phyloP scores from a whole-genome alignment of 2,888 invertebrate species.

The Ophioninae sp. region DNA sequence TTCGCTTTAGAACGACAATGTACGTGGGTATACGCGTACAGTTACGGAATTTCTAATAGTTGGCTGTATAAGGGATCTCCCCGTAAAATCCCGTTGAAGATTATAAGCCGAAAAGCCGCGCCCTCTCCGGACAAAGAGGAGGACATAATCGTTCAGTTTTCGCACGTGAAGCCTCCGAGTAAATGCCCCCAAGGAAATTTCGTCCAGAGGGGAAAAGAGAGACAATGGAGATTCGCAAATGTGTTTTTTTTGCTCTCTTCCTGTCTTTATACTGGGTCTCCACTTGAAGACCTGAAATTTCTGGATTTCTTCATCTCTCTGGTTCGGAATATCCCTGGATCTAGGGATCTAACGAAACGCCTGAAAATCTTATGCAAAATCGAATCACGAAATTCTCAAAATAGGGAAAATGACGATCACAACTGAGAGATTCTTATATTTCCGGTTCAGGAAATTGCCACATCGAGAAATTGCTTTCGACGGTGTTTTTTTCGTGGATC shows the following conservation, averaged over 20 bases:
- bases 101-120: slow-evolving; percentile 46
- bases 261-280: slow-evolving; percentile 1
- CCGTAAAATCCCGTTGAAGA: slow-evolving; percentile 42
- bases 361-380: slow-evolving; percentile 46
- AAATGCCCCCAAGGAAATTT: slow-evolving; percentile 48
- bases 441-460: not conserved
- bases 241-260: not conserved
- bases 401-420: slow-evolving; percentile 17
- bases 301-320: slow-evolving; percentile 32
- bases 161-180: slow-evolving; percentile 15
- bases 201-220: slow-evolving; percentile 13
- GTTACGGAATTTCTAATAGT: slow-evolving; percentile 53
- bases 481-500: too few species aligned
- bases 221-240: slow-evolving; percentile 29
- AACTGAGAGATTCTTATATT: slow-evolving; percentile 1
- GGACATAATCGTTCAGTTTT: slow-evolving; percentile 52
- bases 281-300: slow-evolving; percentile 33
- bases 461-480: not conserved
- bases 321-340: slow-evolving; percentile 15
- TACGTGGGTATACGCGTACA: slow-evolving; percentile 1
- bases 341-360: slow-evolving; percentile 28
- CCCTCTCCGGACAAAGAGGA: slow-evolving; percentile 28
- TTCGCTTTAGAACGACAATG: slow-evolving; percentile 45
- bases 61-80: slow-evolving; percentile 44
- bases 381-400: not conserved